Evolutionary conservation across 2,797 vertebrate species (phyloP).

Genomic region (Cheirogaleus major): DNA sequence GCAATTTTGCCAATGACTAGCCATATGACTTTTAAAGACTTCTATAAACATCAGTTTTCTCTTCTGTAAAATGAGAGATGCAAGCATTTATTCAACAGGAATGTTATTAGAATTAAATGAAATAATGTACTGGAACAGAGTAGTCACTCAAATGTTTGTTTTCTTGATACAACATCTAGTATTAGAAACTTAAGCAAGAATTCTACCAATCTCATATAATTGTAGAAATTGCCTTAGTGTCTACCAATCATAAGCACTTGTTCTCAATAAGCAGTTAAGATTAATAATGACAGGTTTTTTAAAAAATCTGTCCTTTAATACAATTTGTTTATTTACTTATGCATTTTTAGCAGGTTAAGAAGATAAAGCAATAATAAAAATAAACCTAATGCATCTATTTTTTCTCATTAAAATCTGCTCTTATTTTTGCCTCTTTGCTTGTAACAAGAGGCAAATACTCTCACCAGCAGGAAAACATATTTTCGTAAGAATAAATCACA

Average conservation of each 20-base stretch:
- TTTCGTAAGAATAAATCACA: conserved; percentile 30
- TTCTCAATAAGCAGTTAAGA: conserved; percentile 8
- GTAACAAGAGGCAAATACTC: not conserved
- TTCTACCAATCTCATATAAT: not conserved
- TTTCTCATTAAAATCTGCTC: not conserved
- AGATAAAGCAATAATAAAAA: conserved; percentile 3
- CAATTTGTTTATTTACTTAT: not conserved
- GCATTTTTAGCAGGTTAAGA: not conserved
- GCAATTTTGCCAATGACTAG: not conserved
- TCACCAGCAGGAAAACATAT: not conserved
- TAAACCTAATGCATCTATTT: not conserved
- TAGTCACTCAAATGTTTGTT: not conserved
- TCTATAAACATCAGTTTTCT: not conserved
- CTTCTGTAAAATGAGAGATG: not conserved
- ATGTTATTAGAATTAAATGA: not conserved
- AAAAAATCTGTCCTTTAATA: not conserved
- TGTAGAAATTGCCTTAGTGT: not conserved
- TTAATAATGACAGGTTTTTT: not conserved
- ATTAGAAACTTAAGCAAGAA: conserved; percentile 29
- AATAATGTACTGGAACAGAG: not conserved
- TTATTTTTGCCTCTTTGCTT: conserved; percentile 21
- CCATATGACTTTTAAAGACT: not conserved
- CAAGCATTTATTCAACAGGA: not conserved
- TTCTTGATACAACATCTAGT: not conserved
- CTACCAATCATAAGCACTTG: not conserved